Evolutionary conservation across 2,888 invertebrate genomes (phyloP), one percentile per base, ranked within the genome.

Genomic region (Ganaspis brasiliensis): DNA sequence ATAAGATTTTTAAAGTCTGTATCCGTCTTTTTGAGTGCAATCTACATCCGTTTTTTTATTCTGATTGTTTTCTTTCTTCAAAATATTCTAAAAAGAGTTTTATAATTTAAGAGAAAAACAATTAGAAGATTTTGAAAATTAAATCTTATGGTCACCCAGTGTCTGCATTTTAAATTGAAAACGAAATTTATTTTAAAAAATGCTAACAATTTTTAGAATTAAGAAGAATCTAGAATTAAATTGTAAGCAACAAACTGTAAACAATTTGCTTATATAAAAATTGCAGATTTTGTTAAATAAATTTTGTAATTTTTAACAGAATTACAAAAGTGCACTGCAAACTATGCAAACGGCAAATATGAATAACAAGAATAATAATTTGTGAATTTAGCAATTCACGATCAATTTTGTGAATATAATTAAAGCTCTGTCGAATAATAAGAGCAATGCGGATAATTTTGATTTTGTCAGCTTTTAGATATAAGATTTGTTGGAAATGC

Each of bases 381-480:
- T 31, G 31, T 31, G 31, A 31, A 31, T 31, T 31, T 31, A 31
- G 31, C 31, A 31, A 31, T 31, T 31, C 31, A 31, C 31, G 6
- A 31, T 31, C n/a, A n/a, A 31, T 19, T 10, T 37, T 63, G 40
- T 63, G 40, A 63, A 63, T 63, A 63, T 21, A 35, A 52, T 52
- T 8, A 52, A 56, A 56, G 21, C 9, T 21, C 14, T 19, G 14
- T 63, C 37, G 14, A 26, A 40, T 63, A 63, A 40, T 63, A 12
- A 26, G 19, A 37, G 21, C 8, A 40, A 5, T 40, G n/a, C 40
- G 40, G 40, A 63, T 63, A 37, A 59, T 59, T 16, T 63, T 52
- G 3, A 63, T 12, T 37, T 63, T 19, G 14, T 63, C 63, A 40
- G n/a, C 63, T 63, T 19, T 40, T 63, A 63, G 63, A 40, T 40